Conservation (phyloP, 2,113 vertebrate genomes). For the Bostrychus sinensis region DNA sequence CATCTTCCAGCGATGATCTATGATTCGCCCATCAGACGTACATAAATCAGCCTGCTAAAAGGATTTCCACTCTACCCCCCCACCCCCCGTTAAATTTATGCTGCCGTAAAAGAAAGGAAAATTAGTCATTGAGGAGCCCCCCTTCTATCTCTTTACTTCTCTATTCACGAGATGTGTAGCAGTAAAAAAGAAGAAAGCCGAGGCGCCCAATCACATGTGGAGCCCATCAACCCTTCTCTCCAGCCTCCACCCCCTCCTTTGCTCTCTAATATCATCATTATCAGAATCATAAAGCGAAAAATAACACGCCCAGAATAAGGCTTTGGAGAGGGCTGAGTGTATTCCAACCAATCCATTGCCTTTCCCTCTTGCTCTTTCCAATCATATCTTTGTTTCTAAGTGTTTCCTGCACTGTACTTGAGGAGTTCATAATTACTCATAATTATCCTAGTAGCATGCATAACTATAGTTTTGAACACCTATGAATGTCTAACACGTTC, state of each 20-base stretch:
- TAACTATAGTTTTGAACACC: neutral
- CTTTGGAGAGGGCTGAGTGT: constrained; percentile 55
- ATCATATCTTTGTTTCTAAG: constrained; percentile 32
- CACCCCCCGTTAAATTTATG: constrained; percentile 82
- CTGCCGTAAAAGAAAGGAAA: constrained; percentile 82
- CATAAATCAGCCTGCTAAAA: constrained; percentile 87
- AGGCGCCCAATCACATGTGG: constrained; percentile 64
- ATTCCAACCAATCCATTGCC: constrained; percentile 50
- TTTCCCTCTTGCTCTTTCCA: constrained; percentile 39
- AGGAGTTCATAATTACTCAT: constrained; percentile 61
- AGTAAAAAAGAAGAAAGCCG: constrained; percentile 59
- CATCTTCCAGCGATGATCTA: constrained; percentile 82
- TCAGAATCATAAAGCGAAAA: constrained; percentile 78
- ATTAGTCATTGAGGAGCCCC: constrained; percentile 78
- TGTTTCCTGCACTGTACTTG: constrained; percentile 28
- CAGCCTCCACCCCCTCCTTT: constrained; percentile 51
- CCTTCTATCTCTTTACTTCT: constrained; percentile 59
- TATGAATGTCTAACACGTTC: constrained; percentile 21
- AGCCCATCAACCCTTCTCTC: constrained; percentile 56
- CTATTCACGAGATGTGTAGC: constrained; percentile 55
- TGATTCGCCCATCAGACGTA: constrained; percentile 82
- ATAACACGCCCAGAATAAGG: constrained; percentile 65
- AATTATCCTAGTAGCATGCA: constrained; percentile 12
- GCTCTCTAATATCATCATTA: constrained; percentile 76
- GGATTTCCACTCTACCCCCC: constrained; percentile 82